Conservation (phyloP, 1,140 invertebrate genomes). For the Nasonia longicornis region DNA sequence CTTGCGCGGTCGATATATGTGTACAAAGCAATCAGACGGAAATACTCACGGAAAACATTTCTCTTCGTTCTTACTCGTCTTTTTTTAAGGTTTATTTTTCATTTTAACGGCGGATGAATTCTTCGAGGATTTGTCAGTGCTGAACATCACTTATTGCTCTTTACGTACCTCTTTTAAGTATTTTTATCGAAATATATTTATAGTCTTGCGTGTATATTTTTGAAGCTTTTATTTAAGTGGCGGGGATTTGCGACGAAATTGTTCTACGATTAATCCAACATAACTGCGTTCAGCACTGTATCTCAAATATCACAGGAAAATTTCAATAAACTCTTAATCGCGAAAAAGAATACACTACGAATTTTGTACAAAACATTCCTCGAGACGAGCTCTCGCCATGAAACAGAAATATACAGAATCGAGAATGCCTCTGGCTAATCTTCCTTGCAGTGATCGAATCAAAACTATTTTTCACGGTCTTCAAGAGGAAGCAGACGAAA, state of each 20-base stretch:
- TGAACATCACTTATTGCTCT: neutral
- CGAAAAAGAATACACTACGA: neutral
- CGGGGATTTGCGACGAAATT: neutral
- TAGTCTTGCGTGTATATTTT: neutral
- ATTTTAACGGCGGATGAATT: neutral
- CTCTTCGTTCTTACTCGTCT: neutral
- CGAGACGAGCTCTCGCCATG: neutral
- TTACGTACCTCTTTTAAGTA: neutral
- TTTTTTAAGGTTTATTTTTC: constrained; percentile 14
- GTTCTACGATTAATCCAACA: neutral
- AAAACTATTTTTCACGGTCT: constrained; percentile 3
- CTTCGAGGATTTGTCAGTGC: constrained; percentile 1
- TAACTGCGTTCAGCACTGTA: constrained; percentile 19
- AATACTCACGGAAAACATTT: constrained; percentile 41
- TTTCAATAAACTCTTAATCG: neutral
- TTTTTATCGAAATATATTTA: neutral
- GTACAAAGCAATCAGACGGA: constrained; percentile 23
- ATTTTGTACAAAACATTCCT: constrained; percentile 45
- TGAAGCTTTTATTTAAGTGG: neutral
- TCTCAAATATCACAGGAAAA: neutral
- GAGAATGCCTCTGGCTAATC: constrained; percentile 37
- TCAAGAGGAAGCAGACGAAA: constrained; percentile 28
- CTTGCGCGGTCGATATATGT: constrained; percentile 24
- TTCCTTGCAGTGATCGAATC: neutral
- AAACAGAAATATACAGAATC: constrained; percentile 29